Evolutionary conservation across 2,113 vertebrate genomes (phyloP).

Genomic region (Syngnathus typhle): DNA sequence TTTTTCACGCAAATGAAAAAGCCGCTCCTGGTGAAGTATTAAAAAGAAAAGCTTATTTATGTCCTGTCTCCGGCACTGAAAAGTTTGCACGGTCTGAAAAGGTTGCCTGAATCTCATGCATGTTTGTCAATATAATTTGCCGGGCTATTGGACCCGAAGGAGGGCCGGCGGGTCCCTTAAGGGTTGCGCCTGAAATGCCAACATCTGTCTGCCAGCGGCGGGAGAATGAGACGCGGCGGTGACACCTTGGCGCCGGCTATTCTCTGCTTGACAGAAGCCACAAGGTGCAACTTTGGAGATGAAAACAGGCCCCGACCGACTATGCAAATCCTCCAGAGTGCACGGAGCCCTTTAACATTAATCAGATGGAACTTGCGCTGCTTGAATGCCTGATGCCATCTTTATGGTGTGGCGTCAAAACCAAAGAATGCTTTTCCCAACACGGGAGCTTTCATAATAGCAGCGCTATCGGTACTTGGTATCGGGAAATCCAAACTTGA

Average conservation of each 20-base stretch:
- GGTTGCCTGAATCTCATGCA: slow-evolving; percentile 71
- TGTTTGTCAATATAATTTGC: slow-evolving; percentile 74
- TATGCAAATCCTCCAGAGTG: slow-evolving; percentile 7
- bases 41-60: slow-evolving; percentile 53
- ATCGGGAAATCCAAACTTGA: too few species aligned
- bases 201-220: slow-evolving; percentile 66
- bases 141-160: slow-evolving; percentile 54
- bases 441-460: too few species aligned
- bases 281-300: slow-evolving; percentile 59
- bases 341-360: slow-evolving; percentile 7
- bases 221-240: slow-evolving; percentile 49
- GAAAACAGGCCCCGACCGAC: slow-evolving; percentile 26
- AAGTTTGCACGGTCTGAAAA: slow-evolving; percentile 61
- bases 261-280: slow-evolving; percentile 64
- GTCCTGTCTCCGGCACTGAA: slow-evolving; percentile 51
- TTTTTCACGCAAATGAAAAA: slow-evolving; percentile 41
- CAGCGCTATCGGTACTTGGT: too few species aligned
- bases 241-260: slow-evolving; percentile 65
- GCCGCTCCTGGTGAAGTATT: slow-evolving; percentile 9
- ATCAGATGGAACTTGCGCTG: slow-evolving; percentile 3
- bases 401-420: not conserved
- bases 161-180: slow-evolving; percentile 55
- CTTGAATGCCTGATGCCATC: slow-evolving; percentile 1
- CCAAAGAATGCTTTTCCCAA: too few species aligned
- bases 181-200: slow-evolving; percentile 66